Evolutionary conservation across 1,140 invertebrate genomes (phyloP).

Genomic region (Lepidurus packardi): DNA sequence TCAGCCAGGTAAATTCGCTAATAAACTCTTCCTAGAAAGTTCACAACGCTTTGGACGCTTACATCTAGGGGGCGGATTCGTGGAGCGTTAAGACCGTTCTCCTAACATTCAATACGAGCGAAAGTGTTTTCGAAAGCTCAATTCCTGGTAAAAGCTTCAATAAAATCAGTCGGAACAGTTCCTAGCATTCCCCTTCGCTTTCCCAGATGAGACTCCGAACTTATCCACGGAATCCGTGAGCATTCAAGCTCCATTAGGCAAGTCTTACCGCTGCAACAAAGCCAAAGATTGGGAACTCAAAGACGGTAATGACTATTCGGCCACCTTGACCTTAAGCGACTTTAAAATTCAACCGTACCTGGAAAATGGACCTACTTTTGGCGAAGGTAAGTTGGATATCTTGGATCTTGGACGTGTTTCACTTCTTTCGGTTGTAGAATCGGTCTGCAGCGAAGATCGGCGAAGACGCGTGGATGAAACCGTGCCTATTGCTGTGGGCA

Average conservation of each 20-base stretch:
- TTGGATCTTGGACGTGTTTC: conserved; percentile 36
- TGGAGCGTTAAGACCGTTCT: conserved; percentile 23
- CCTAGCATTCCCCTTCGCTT: neutral
- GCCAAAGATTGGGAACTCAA: neutral
- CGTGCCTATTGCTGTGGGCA: conserved; percentile 77
- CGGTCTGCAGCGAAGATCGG: conserved; percentile 38
- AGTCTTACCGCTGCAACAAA: conserved; percentile 31
- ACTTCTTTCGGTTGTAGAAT: conserved; percentile 36
- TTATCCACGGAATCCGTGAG: neutral
- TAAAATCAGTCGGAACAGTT: too few species aligned
- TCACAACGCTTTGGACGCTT: too few species aligned
- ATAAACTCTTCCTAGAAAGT: neutral
- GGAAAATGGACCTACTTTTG: conserved; percentile 58
- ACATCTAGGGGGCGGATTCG: neutral
- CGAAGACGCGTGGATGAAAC: conserved; percentile 61
- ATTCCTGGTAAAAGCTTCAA: neutral
- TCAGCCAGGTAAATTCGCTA: conserved; percentile 11
- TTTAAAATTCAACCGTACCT: conserved; percentile 59
- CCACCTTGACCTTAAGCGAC: conserved; percentile 46
- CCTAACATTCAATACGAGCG: conserved; percentile 25
- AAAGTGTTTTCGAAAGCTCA: neutral
- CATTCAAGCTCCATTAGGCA: conserved; percentile 27
- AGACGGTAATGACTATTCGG: conserved; percentile 15
- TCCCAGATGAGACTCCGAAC: neutral
- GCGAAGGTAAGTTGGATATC: conserved; percentile 45